A percentile compares a stretch with the other conserved stretches of the same genome.
Evolutionary conservation across 2,888 invertebrate genomes (phyloP).

Genomic region (Polyommatus icarus): DNA sequence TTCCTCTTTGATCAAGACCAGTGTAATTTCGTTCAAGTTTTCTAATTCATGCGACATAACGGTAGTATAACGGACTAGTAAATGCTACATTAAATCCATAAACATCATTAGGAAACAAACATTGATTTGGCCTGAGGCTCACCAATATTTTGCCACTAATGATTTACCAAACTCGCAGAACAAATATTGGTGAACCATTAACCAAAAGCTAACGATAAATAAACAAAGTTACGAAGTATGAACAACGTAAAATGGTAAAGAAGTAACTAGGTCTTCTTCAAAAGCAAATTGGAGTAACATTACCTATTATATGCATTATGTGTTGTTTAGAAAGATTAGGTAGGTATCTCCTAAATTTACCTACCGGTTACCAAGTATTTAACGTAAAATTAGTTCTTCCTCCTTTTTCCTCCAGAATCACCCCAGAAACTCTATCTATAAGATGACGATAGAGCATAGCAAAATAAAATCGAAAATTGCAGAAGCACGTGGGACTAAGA

Average conservation of each 20-base stretch:
- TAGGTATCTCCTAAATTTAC: not conserved
- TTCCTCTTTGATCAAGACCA: not conserved
- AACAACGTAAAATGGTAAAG: not conserved
- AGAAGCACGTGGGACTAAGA: not conserved
- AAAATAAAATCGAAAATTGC: not conserved
- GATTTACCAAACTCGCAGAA: constrained; percentile 1
- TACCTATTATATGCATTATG: not conserved
- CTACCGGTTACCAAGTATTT: no score
- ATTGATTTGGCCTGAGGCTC: not conserved
- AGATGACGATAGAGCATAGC: not conserved
- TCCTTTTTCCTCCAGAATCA: not conserved
- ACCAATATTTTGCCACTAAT: not conserved
- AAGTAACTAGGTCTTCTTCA: not conserved
- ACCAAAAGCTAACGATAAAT: not conserved
- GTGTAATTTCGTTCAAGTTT: not conserved
- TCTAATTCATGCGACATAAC: constrained; percentile 4
- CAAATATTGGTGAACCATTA: not conserved
- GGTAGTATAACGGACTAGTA: not conserved
- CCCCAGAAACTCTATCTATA: not conserved
- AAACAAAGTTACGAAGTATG: not conserved
- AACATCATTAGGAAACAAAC: not conserved
- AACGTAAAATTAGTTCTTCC: not conserved
- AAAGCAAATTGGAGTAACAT: not conserved
- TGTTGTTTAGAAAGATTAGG: not conserved
- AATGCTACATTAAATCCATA: not conserved